Evolutionary conservation across 2,113 vertebrate genomes (phyloP).

Genomic region (Xiphias gladius): DNA sequence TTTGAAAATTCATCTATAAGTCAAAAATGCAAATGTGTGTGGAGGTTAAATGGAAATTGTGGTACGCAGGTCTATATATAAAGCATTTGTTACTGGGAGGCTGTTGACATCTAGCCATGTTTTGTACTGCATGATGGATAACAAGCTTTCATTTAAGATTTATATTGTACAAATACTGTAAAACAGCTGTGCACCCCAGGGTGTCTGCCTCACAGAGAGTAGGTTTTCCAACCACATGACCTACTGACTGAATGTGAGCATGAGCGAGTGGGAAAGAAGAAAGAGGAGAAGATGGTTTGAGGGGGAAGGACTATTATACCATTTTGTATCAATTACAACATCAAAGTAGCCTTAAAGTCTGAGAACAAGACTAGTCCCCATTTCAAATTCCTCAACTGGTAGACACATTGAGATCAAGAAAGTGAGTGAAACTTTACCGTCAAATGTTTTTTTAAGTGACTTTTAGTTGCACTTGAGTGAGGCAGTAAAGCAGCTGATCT

Average conservation of each 20-base stretch:
- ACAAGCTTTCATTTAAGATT: constrained; percentile 15
- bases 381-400: constrained; percentile 36
- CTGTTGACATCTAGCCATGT: background rate
- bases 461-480: background rate
- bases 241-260: constrained; percentile 34
- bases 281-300: constrained; percentile 60
- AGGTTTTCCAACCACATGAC: constrained; percentile 57
- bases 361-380: constrained; percentile 35
- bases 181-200: constrained; percentile 71
- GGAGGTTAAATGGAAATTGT: background rate
- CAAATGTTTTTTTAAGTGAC: background rate
- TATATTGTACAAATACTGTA: constrained; percentile 20
- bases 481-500: background rate
- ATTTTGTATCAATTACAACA: constrained; percentile 62
- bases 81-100: background rate
- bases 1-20: background rate
- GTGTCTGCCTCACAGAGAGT: constrained; percentile 55
- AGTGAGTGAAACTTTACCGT: background rate
- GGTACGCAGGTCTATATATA: background rate
- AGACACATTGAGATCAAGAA: constrained; percentile 26
- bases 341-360: constrained; percentile 50
- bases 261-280: constrained; percentile 42
- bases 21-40: background rate
- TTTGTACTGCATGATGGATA: background rate
- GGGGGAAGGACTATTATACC: constrained; percentile 39